Conservation (phyloP, 2,888 invertebrate genomes). For the Meloe dianella region DNA sequence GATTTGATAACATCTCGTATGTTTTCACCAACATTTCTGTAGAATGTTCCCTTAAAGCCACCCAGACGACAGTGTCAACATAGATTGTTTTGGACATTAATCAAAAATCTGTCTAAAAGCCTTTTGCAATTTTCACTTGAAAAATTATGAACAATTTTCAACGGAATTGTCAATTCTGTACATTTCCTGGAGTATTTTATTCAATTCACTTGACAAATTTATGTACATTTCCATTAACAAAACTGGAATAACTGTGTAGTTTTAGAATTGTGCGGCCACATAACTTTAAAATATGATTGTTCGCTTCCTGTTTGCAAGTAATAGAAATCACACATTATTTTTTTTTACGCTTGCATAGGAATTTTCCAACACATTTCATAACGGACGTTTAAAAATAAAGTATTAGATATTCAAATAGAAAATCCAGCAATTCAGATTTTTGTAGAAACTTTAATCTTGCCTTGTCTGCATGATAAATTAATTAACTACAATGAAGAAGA, state of each 20-base stretch:
- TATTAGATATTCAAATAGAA: not conserved
- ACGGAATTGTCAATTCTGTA: not conserved
- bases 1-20: not conserved
- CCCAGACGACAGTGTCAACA: not conserved
- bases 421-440: not conserved
- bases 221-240: not conserved
- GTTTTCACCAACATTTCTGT: not conserved
- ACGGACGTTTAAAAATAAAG: not conserved
- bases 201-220: too few species aligned
- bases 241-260: not conserved
- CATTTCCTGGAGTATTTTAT: too few species aligned
- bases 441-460: too few species aligned
- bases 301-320: not conserved
- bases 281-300: not conserved
- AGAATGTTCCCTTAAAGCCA: not conserved
- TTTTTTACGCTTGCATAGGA: not conserved
- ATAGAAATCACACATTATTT: constrained; percentile 1
- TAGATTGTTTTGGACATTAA: not conserved
- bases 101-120: not conserved
- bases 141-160: not conserved
- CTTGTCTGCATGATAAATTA: constrained; percentile 18
- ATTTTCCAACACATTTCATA: not conserved
- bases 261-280: not conserved
- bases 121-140: not conserved
- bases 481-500: constrained; percentile 13